Conservation (phyloP, 2,113 vertebrate genomes). For the Anser cygnoides region DNA sequence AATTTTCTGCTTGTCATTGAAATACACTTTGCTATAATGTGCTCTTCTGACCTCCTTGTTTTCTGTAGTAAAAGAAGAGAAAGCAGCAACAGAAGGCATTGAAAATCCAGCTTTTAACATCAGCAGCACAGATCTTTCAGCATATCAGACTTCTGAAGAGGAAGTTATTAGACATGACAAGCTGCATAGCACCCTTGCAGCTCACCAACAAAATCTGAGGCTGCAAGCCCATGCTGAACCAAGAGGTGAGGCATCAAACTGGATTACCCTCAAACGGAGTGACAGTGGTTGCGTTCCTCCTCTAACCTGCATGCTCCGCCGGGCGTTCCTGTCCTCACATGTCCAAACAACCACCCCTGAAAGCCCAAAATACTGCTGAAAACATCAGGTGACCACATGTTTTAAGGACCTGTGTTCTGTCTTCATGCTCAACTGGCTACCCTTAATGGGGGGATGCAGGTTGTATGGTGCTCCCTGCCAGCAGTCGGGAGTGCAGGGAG, state of each 20-base stretch:
- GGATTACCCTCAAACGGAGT: constrained; percentile 83
- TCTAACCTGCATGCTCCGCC: constrained; percentile 75
- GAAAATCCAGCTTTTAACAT: constrained; percentile 87
- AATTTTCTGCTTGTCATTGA: constrained; percentile 81
- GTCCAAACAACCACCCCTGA: constrained; percentile 71
- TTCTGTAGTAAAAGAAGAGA: constrained; percentile 80
- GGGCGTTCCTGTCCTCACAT: constrained; percentile 73
- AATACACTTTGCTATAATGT: constrained; percentile 74
- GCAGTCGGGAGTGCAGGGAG: fast-evolving
- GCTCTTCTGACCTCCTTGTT: constrained; percentile 81
- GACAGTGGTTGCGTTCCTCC: constrained; percentile 77
- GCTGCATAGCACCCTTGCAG: constrained; percentile 88
- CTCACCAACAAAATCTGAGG: constrained; percentile 85
- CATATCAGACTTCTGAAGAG: constrained; percentile 79
- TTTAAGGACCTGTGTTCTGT: fast-evolving
- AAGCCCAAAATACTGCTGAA: background rate
- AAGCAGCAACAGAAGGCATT: constrained; percentile 78
- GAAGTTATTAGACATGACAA: constrained; percentile 88
- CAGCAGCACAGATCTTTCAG: constrained; percentile 81
- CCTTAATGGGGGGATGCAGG: fast-evolving
- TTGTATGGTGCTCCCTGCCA: background rate
- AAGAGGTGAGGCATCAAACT: constrained; percentile 92
- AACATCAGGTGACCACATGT: background rate
- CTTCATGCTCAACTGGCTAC: background rate
- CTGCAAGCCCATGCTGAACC: constrained; percentile 83